Base-by-base conservation (phyloP, 1,140 invertebrate genomes). In the Danaus melanippus region DNA sequence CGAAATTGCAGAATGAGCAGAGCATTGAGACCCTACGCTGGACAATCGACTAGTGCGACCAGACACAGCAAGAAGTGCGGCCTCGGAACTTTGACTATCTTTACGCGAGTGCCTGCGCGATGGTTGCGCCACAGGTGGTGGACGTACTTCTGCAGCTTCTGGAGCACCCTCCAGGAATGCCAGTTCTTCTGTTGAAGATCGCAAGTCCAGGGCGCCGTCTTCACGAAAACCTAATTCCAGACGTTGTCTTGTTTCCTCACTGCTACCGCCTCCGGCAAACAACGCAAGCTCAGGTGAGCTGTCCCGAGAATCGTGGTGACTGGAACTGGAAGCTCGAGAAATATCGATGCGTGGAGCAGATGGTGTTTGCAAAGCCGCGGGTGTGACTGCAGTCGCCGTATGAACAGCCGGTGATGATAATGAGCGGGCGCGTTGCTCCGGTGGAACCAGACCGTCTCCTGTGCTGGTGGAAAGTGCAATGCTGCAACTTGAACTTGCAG, bases 311-410 rank as follows among this genome's bases (percentile, higher is more conserved):
- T 95, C 92, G 72, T 95, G 94, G 65, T 94, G 94, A 15, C 93
- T 95, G 32, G 93, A 94, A 76, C 93, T 95, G 65, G 93, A 95
- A 3, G 95, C 94, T 48, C 94, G 89, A 53, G 94, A 95, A 68
- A 96, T 94, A 84, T 96, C 94, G 66, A 95, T 96, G 62, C 94
- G 90, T 2, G 94, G 95, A 42, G 94, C 93, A 53, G 90, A 90
- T 10, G 93, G 92, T 47, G 92, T 91, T 61, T 90, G 91, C 50
- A 93, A 69, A 32, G 57, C 68, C 40, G n/a, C 67, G 64, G 44
- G 62, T 59, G 7, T 53, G 10, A 46, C 11, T 9, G 51, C 52
- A 21, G 58, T 41, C 21, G 63, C 15, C 3, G 56, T n/a, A 54
- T 71, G 69, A 11, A 71, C 68, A 9, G 75, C 74, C 10, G 79